Evolutionary conservation across 1,140 invertebrate species (phyloP), one percentile per base, ranked within the genome.

Genomic region (Apis mellifera): DNA sequence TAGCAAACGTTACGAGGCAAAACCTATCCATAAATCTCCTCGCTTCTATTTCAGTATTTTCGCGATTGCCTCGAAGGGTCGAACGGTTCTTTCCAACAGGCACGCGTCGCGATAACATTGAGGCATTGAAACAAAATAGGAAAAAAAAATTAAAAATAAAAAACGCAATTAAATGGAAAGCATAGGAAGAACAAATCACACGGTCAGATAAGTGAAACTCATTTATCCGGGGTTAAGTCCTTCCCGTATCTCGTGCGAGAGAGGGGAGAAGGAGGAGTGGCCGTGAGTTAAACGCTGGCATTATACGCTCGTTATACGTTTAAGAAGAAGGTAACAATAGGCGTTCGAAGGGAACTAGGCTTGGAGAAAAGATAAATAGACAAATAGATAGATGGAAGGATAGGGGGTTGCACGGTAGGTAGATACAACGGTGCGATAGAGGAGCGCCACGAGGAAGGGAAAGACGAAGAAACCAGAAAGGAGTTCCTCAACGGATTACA

Each of bases 311-410:
- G 62, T 80, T 65, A 73, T 42, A 42, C 60, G 78, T 80, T 65
- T 42, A 42, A 42, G 32, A 74, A 80, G 60, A 74, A 73, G 78
- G 60, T 65, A 80, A 80, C 78, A 74, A 74, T 80, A 26, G 32
- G 78, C 60, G 60, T 73, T 48, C 21, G 23, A 15, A 55, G 23
- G 70, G 59, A 42, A 42, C 55, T 8, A 26, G 19, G 50, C 12
- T 23, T 11, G 62, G 52, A 50, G 71, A 74, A 74, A 80, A 65
- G 70, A 74, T 73, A 80, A 80, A 80, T 80, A 74, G 78, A 80
- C 70, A 80, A 74, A 80, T 80, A 80, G 78, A 80, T 80, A 80
- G 78, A 80, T 80, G 70, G 42, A 66, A 57, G 54, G 71, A 80
- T 66, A 80, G 17, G 50, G 48, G 5, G 50, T 11, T 42, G 32